Conservation (phyloP, 2,113 vertebrate genomes). For the Myrmophylax atrothorax region DNA sequence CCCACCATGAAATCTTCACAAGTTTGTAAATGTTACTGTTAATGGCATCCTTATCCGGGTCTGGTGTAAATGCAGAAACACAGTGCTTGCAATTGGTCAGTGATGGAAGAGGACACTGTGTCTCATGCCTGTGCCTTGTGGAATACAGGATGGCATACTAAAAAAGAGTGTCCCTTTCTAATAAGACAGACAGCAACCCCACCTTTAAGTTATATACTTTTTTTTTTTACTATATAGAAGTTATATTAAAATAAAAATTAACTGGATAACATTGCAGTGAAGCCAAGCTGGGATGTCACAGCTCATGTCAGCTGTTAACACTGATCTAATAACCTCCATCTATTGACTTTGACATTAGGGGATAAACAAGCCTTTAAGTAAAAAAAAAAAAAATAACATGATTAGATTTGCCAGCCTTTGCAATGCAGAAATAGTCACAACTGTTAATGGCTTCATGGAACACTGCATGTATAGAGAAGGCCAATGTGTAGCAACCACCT, state of each 20-base stretch:
- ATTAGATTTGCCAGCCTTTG: slow-evolving; percentile 67
- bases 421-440: slow-evolving; percentile 70
- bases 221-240: slow-evolving; percentile 55
- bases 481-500: slow-evolving; percentile 76
- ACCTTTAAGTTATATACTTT: slow-evolving; percentile 73
- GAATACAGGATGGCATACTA: slow-evolving; percentile 24
- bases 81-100: slow-evolving; percentile 41
- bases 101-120: slow-evolving; percentile 47
- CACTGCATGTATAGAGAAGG: slow-evolving; percentile 76
- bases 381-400: slow-evolving; percentile 20
- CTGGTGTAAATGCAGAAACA: background rate
- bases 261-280: slow-evolving; percentile 78
- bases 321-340: slow-evolving; percentile 66
- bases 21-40: slow-evolving; percentile 9
- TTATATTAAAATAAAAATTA: slow-evolving; percentile 70
- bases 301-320: slow-evolving; percentile 62
- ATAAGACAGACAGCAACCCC: slow-evolving; percentile 60
- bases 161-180: slow-evolving; percentile 8
- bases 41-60: background rate
- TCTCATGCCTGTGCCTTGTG: slow-evolving; percentile 68
- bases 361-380: slow-evolving; percentile 55
- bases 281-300: slow-evolving; percentile 68
- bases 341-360: slow-evolving; percentile 55
- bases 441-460: slow-evolving; percentile 72
- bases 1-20: slow-evolving; percentile 44